These are phyloP conservation scores for Troilus luridus DNA, from an alignment of 2,888 invertebrate species.

Conservation along the genomic window DNA sequence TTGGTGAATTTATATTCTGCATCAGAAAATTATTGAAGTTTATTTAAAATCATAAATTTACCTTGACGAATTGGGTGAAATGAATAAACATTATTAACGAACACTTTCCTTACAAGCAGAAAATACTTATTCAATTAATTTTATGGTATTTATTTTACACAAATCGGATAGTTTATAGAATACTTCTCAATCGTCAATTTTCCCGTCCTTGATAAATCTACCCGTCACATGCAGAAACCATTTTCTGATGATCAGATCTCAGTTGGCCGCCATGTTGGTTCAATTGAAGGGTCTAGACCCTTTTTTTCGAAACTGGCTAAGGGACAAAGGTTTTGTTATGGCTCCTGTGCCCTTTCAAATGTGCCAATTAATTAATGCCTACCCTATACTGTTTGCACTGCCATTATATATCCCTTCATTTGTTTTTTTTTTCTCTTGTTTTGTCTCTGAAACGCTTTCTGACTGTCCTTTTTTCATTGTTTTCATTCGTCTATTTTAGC, in stretches of 20 bases:
- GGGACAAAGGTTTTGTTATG: not conserved
- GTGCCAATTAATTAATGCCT: slow-evolving; percentile 6
- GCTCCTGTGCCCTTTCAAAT: not conserved
- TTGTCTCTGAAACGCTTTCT: not conserved
- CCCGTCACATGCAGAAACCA: not conserved
- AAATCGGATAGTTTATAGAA: too few relatives aligned
- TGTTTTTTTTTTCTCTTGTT: not conserved
- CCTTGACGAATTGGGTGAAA: too few relatives aligned
- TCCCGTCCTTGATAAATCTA: too few relatives aligned
- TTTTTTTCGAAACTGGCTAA: not conserved
- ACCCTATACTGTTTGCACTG: not conserved
- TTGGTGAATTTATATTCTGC: too few relatives aligned
- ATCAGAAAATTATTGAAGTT: too few relatives aligned
- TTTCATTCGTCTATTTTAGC: not conserved
- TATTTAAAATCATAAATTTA: too few relatives aligned
- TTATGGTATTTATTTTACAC: too few relatives aligned
- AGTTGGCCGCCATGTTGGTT: not conserved
- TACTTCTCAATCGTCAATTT: too few relatives aligned
- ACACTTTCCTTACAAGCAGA: too few relatives aligned
- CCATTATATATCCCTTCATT: not conserved
- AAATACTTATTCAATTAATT: too few relatives aligned
- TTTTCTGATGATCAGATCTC: not conserved
- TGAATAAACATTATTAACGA: too few relatives aligned
- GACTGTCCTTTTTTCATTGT: not conserved
- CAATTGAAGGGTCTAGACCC: not conserved